Percentiles rank a stretch among this genome's conserved stretches.
phyloP scores from a whole-genome alignment of 2,888 invertebrate species.

The Aphrophora alni region DNA sequence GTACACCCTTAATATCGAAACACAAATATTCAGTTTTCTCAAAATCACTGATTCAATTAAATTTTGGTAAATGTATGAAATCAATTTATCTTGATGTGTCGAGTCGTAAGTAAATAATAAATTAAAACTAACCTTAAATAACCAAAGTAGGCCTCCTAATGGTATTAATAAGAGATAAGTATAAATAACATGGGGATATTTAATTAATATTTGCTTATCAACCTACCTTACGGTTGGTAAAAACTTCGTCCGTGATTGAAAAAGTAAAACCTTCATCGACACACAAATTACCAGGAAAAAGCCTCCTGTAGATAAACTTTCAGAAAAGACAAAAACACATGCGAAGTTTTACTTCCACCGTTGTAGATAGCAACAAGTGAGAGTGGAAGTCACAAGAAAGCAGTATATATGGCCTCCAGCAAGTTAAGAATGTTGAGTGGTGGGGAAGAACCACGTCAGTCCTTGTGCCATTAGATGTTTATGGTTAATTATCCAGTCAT shows the following conservation, averaged over 20 bases:
- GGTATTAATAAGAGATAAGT: too few relatives aligned
- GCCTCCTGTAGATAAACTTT: background rate
- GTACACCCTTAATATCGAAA: too few relatives aligned
- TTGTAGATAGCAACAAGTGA: background rate
- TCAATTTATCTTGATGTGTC: too few relatives aligned
- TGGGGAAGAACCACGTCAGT: background rate
- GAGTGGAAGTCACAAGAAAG: background rate
- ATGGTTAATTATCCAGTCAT: background rate
- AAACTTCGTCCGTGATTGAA: constrained; percentile 30
- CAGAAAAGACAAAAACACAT: background rate
- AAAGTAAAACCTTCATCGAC: constrained; percentile 40
- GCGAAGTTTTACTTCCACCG: background rate
- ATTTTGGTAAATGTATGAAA: too few relatives aligned
- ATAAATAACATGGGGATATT: too few relatives aligned
- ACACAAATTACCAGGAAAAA: constrained; percentile 24
- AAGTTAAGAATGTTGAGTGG: background rate
- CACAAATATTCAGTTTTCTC: too few relatives aligned
- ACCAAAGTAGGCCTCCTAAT: too few relatives aligned
- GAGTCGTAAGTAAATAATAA: too few relatives aligned
- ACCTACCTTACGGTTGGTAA: constrained; percentile 37
- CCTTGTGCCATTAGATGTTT: background rate
- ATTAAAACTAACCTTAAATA: too few relatives aligned
- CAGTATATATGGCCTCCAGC: background rate
- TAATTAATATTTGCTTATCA: too few relatives aligned
- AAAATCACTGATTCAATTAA: too few relatives aligned